Evolutionary conservation across 2,113 vertebrate species (phyloP).

Genomic region (Enhydra lutris): DNA sequence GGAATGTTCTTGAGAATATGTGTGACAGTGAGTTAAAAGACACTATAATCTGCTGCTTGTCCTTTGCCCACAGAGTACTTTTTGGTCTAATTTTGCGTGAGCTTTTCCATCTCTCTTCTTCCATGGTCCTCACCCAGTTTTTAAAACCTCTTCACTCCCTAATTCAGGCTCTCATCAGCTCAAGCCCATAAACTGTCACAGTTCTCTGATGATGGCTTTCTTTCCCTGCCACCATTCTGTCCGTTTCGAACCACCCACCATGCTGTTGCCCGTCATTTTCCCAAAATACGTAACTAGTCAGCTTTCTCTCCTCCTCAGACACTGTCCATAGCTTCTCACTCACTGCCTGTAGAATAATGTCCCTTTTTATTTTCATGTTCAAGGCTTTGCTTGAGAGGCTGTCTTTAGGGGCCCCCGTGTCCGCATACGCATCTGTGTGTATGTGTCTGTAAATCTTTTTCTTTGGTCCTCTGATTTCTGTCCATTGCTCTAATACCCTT

Average conservation of each 20-base stretch:
- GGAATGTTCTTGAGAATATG: not conserved
- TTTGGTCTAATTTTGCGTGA: not conserved
- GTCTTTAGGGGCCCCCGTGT: not conserved
- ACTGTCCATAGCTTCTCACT: not conserved
- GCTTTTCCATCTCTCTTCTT: not conserved
- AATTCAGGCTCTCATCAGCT: not conserved
- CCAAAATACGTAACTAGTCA: not conserved
- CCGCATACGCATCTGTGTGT: not conserved
- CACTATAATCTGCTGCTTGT: not conserved
- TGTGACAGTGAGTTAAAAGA: not conserved
- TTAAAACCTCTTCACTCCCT: not conserved
- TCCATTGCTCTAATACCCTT: slow-evolving; percentile 70
- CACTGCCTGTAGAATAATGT: not conserved
- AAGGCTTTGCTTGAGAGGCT: not conserved
- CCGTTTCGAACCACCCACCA: not conserved
- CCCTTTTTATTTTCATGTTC: not conserved
- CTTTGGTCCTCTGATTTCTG: slow-evolving; percentile 62
- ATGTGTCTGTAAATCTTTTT: not conserved
- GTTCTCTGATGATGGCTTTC: not conserved
- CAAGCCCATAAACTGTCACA: not conserved
- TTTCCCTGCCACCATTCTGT: not conserved
- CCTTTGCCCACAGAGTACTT: not conserved
- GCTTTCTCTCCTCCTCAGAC: not conserved
- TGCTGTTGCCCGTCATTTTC: not conserved
- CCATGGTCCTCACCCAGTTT: not conserved